Evolutionary conservation across 1,140 invertebrate species (phyloP).

Genomic region (Heliothis virescens): DNA sequence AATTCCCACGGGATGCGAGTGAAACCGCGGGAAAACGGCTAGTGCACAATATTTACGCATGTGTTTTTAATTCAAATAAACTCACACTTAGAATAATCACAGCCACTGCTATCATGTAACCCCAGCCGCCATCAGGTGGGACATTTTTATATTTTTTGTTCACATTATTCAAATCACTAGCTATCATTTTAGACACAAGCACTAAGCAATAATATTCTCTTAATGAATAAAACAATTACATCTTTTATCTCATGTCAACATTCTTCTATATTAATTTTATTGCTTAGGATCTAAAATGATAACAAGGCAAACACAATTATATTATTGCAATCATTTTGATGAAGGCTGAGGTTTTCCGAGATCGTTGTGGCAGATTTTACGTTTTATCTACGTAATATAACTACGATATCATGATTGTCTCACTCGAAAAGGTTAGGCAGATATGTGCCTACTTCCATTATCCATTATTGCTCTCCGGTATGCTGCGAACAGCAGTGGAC

Average conservation of each 20-base stretch:
- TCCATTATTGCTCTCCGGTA: no score
- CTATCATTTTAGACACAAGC: conserved; percentile 52
- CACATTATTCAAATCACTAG: conserved; percentile 46
- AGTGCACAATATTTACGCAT: no score
- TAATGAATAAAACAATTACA: conserved; percentile 33
- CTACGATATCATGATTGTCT: no score
- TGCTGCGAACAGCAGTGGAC: no score
- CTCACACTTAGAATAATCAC: conserved; percentile 71
- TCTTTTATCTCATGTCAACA: conserved; percentile 47
- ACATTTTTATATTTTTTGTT: conserved; percentile 64
- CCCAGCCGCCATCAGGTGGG: conserved; percentile 77
- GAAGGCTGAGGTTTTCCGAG: neutral
- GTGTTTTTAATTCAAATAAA: no score
- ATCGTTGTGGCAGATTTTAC: neutral
- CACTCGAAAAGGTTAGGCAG: no score
- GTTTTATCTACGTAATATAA: neutral
- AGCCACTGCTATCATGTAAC: conserved; percentile 70
- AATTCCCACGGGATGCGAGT: no score
- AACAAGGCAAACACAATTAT: conserved; percentile 31
- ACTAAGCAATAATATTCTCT: neutral
- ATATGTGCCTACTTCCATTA: no score
- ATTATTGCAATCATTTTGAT: neutral
- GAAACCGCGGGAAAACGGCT: no score
- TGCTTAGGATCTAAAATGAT: conserved; percentile 28
- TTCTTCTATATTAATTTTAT: conserved; percentile 24